A percentile compares a stretch with the other conserved stretches of the same genome.
Conservation (phyloP, 2,113 vertebrate genomes). For the Prinia subflava region DNA sequence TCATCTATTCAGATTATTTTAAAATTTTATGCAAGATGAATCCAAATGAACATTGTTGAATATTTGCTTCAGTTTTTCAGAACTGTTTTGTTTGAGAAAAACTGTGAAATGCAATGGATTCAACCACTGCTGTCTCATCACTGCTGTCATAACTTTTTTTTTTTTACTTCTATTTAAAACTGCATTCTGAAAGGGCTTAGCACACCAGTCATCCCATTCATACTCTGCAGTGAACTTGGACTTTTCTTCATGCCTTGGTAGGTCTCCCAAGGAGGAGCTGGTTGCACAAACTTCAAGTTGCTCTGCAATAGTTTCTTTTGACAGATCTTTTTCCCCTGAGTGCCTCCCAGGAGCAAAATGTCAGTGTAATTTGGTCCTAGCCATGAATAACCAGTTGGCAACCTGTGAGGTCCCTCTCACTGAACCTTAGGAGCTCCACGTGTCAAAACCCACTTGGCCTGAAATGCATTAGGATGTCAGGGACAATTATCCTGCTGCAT, state of each 20-base stretch:
- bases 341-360: constrained; percentile 31
- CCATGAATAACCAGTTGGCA: constrained; percentile 29
- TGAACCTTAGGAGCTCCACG: background rate
- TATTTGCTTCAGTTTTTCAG: background rate
- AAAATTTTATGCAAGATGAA: background rate
- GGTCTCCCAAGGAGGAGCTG: background rate
- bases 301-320: constrained; percentile 9
- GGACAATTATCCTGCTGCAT: background rate
- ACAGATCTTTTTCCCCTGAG: constrained; percentile 20
- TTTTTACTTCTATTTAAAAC: background rate
- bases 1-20: background rate
- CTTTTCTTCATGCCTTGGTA: background rate
- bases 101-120: background rate
- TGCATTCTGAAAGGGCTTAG: background rate
- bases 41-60: background rate
- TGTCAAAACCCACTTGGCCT: background rate
- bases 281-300: background rate
- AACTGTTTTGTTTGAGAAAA: background rate
- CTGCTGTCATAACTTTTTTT: background rate
- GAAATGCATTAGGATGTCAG: constrained; percentile 26
- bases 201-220: background rate
- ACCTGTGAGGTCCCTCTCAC: constrained; percentile 12
- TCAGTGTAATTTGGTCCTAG: constrained; percentile 1
- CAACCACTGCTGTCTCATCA: background rate
- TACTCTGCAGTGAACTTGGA: background rate